A percentile compares a stretch with the other conserved stretches of the same genome.
Conservation (phyloP, 2,113 vertebrate genomes). For the Mustelus asterias region DNA sequence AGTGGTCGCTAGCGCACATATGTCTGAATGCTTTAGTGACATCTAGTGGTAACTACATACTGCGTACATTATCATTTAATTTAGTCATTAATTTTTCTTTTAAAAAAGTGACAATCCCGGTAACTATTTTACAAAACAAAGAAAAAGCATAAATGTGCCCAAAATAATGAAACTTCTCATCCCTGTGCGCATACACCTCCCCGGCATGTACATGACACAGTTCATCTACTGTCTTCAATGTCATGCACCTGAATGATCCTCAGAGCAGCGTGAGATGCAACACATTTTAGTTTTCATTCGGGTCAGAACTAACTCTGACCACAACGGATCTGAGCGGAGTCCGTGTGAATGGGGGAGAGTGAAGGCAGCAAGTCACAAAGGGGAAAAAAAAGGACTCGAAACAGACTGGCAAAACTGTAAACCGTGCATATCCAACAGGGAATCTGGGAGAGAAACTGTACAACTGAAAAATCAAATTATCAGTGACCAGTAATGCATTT, state of each 20-base stretch:
- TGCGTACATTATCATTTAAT: neutral
- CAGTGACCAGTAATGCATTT: constrained; percentile 41
- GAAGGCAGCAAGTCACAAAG: constrained; percentile 38
- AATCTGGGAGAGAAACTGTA: constrained; percentile 1
- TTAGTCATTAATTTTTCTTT: constrained; percentile 4
- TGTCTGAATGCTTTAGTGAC: neutral
- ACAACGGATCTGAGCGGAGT: neutral
- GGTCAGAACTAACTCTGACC: constrained; percentile 6
- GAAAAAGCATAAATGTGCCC: neutral
- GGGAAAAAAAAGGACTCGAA: constrained; percentile 53
- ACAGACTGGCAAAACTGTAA: constrained; percentile 57
- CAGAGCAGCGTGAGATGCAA: neutral
- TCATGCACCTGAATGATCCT: constrained; percentile 12
- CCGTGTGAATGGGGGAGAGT: constrained; percentile 12
- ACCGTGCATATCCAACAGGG: constrained; percentile 26
- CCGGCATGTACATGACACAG: neutral
- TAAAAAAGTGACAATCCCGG: neutral
- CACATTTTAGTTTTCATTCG: constrained; percentile 26
- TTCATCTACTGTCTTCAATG: neutral
- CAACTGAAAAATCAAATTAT: constrained; percentile 35
- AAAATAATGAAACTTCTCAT: neutral
- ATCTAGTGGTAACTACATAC: constrained; percentile 11
- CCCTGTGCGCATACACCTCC: constrained; percentile 7
- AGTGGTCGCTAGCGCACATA: neutral
- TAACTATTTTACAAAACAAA: constrained; percentile 21